Evolutionary conservation across 2,888 invertebrate species (phyloP).

Genomic region (Ochropleura leucogaster): DNA sequence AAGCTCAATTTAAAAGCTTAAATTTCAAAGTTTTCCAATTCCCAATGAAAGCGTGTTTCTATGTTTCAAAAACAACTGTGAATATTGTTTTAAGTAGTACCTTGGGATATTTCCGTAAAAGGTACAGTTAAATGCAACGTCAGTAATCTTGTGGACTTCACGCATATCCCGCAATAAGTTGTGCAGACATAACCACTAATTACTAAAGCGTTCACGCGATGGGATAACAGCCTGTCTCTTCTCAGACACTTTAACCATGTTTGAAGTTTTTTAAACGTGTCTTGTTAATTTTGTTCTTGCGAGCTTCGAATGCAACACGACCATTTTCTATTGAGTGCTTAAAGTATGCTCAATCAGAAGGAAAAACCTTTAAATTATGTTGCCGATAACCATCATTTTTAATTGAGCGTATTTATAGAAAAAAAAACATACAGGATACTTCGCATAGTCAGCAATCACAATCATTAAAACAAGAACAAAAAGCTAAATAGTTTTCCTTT

Average conservation of each 20-base stretch:
- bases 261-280: slow-evolving; percentile 38
- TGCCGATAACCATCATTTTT: background rate
- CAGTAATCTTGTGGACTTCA: slow-evolving; percentile 42
- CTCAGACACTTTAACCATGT: slow-evolving; percentile 42
- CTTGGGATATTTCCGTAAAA: background rate
- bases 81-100: slow-evolving; percentile 4
- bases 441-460: slow-evolving; percentile 42
- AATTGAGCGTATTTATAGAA: slow-evolving; percentile 35
- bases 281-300: slow-evolving; percentile 5
- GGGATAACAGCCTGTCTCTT: slow-evolving; percentile 43
- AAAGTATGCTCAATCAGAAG: background rate
- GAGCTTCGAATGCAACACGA: background rate
- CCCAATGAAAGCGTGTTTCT: background rate
- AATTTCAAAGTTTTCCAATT: no score
- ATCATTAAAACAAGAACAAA: slow-evolving; percentile 45
- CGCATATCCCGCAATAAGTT: slow-evolving; percentile 9
- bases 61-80: background rate
- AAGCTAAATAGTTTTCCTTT: slow-evolving; percentile 55
- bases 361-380: slow-evolving; percentile 11
- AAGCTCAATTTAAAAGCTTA: no score
- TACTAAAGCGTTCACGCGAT: slow-evolving; percentile 40
- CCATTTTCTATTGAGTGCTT: background rate
- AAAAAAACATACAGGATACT: slow-evolving; percentile 49
- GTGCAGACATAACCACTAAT: slow-evolving; percentile 42
- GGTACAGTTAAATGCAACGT: slow-evolving; percentile 18